Percentiles rank a stretch among this genome's conserved stretches.
These are phyloP conservation scores for Tribolium madens DNA, from an alignment of 1,140 invertebrate genomes.

Conservation along the genomic window DNA sequence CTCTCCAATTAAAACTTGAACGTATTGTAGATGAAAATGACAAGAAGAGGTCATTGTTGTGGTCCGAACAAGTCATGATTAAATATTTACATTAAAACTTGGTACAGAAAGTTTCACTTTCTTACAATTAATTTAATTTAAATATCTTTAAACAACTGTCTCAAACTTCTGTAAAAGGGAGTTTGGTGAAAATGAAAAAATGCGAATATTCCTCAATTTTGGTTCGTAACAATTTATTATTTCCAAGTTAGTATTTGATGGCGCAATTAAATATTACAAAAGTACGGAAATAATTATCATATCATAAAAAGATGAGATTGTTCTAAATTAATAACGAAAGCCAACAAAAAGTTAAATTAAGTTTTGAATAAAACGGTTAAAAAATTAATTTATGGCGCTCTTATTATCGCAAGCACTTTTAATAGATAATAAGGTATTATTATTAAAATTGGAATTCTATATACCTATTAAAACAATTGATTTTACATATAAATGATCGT, in stretches of 20 bases:
- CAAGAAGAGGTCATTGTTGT: conserved; percentile 6
- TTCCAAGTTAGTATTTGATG: background rate
- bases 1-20: conserved; percentile 7
- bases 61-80: conserved; percentile 1
- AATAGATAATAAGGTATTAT: conserved; percentile 14
- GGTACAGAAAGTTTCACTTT: background rate
- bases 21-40: conserved; percentile 7
- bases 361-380: conserved; percentile 12
- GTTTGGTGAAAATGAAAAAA: background rate
- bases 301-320: background rate
- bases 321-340: conserved; percentile 18
- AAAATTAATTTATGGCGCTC: conserved; percentile 30
- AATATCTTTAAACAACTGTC: conserved; percentile 1
- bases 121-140: conserved; percentile 22
- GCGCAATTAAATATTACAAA: background rate
- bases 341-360: conserved; percentile 35
- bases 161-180: background rate
- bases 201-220: background rate
- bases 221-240: background rate
- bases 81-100: conserved; percentile 30
- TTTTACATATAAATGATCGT: background rate
- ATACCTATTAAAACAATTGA: background rate
- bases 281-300: conserved; percentile 10
- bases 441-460: conserved; percentile 18
- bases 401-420: conserved; percentile 11